Base-by-base conservation (phyloP, 2,797 vertebrate genomes). In the Tragelaphus oryx region DNA sequence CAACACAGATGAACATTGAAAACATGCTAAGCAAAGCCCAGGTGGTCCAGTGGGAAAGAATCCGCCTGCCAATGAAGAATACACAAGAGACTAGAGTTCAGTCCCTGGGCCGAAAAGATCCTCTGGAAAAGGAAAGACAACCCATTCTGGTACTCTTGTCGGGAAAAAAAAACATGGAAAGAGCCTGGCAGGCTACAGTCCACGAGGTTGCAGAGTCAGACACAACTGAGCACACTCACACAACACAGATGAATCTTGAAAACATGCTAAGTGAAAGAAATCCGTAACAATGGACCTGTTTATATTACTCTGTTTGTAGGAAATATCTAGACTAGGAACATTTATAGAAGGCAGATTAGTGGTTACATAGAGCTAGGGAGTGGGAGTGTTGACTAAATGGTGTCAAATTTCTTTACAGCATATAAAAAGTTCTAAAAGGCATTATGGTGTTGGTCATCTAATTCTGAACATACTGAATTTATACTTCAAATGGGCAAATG, bases 281-380 rank as follows among this genome's bases (percentile, higher is more conserved):
- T 24, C 4, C 28, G 0, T 18, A 80, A 85, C 24, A 60, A 74
- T 68, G 30, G 82, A 50, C 10, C 18, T 41, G 41, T 41, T 71
- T 92, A 22, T 30, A 79, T 68, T 41, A 79, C 55, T 94, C 18
- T 8, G 48, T 44, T 54, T 59, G 59, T 60, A 86, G 41, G 24
- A 41, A 52, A 79, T 12, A 16, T n/a, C 71, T 28, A 86, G 44
- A 74, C 79, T 12, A 86, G 10, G 20, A 4, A 78, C 48, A 41
- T 18, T 11, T 59, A 14, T 52, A 59, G 26, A 82, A 57, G 28
- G 37, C 54, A 87, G 55, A 48, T 41, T 37, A 81, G 30, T 68
- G 48, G 41, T 54, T 62, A 37, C 62, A 57, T 11, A 55, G 11
- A 87, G 4, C 24, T 60, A 10, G 54, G 28, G n/a, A 52, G 5